These are phyloP conservation scores for Caenorhabditis wallacei DNA, from an alignment of 2,888 invertebrate species.

Conservation along the genomic window DNA sequence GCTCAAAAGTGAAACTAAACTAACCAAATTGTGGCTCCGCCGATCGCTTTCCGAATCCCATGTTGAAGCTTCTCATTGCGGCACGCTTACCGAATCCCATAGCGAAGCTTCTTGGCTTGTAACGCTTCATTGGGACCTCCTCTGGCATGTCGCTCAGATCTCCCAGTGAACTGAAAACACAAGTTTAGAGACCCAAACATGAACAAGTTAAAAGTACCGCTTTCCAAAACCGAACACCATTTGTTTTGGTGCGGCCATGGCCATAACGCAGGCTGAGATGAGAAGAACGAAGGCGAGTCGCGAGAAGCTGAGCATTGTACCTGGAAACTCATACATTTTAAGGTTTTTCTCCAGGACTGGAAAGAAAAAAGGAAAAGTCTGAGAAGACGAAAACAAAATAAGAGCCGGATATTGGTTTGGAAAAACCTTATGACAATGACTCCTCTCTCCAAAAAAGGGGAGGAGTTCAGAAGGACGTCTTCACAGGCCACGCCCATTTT, in stretches of 20 bases:
- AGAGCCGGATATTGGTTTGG: conserved; percentile 9
- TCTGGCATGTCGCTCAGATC: conserved; percentile 52
- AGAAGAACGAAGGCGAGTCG: conserved; percentile 65
- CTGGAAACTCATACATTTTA: conserved; percentile 53
- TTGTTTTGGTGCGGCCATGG: conserved; percentile 66
- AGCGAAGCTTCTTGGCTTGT: conserved; percentile 67
- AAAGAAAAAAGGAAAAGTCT: background rate
- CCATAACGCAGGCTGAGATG: conserved; percentile 58
- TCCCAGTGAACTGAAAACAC: conserved; percentile 14
- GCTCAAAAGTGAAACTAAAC: background rate
- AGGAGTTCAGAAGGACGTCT: conserved; percentile 58
- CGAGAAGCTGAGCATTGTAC: conserved; percentile 69
- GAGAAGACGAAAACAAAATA: conserved; percentile 27
- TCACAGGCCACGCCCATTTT: conserved; percentile 37
- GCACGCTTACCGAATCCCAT: conserved; percentile 76
- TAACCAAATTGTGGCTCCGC: conserved; percentile 43
- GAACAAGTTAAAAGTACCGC: conserved; percentile 46
- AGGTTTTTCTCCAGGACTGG: conserved; percentile 13
- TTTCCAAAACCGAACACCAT: conserved; percentile 71
- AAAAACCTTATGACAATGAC: conserved; percentile 37
- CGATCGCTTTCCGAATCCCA: conserved; percentile 71
- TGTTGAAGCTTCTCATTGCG: conserved; percentile 68
- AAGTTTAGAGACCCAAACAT: too few species aligned
- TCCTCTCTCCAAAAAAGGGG: conserved; percentile 48
- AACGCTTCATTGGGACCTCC: conserved; percentile 60